Base-by-base conservation (phyloP, 2,797 vertebrate species). In the Melanotaenia trifasciata region DNA sequence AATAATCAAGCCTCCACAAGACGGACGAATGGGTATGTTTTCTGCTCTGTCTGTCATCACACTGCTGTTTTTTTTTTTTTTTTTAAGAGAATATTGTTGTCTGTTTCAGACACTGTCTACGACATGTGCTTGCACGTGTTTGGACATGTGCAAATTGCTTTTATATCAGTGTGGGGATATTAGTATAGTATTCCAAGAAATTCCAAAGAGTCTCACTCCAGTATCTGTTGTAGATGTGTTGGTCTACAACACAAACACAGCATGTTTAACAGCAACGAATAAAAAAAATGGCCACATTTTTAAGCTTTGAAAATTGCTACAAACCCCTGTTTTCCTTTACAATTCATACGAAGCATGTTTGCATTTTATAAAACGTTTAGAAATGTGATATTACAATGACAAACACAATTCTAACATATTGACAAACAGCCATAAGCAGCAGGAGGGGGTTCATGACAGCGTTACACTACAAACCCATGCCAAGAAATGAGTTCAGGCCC, bases 1-100 rank as follows among this genome's bases (percentile, higher is more conserved):
- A 7, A 22, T 97, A 81, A 95, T 96, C 86, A 95, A 91, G 69
- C 94, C 96, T 40, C 94, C 95, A 0, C 94, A 90, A 33, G 92
- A 94, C 35, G 95, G 95, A 74, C 92, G 74, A 7, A 96, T 96
- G 93, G 96, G 97, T 98, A 80, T 79, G 96, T 51, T 84, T n/a
- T 47, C 43, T n/a, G 7, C 45, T 9, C 45, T 47, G 43, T 45
- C 16, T 20, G 43, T 8, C 43, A 45, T 45, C 43, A 53, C 13
- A 26, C 51, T 53, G 22, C 24, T 26, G 50, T 12, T 22, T 53
- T 22, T 54, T 24, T 24, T 14, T 28, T 4, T 32, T 32, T 26
- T 54, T 54, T 14, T 14, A 28, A 50, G 47, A 50, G 43, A 45
- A 20, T 45, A 51, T 3, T 51, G 47, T 10, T 50, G 20, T 50